Conservation (phyloP, 30 jellyfish, hydroid and myxozoan genomes). For the Cassiopea xamachana region DNA sequence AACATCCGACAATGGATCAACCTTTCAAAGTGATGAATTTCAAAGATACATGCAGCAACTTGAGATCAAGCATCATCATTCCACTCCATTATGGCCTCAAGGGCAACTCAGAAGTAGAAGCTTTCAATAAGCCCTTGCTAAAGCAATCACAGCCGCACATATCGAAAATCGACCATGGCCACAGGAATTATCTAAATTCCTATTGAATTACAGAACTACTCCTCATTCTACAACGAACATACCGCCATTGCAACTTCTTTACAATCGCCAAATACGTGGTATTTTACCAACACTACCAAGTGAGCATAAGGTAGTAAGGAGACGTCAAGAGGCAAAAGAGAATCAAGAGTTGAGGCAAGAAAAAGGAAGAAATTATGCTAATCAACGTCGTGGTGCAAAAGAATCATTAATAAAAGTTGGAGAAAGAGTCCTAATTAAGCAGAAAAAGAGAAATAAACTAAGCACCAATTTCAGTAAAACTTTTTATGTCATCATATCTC, state of each 20-base stretch:
- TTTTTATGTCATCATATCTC: neutral
- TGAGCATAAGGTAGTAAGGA: neutral
- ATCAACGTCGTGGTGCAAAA: neutral
- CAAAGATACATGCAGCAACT: slow-evolving; percentile 22
- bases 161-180: slow-evolving; percentile 30
- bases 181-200: slow-evolving; percentile 39
- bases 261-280: slow-evolving; percentile 27
- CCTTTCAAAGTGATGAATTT: slow-evolving; percentile 33
- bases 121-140: slow-evolving; percentile 60
- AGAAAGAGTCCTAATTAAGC: neutral
- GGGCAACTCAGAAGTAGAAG: slow-evolving; percentile 54
- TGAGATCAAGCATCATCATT: slow-evolving; percentile 5
- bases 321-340: slow-evolving; percentile 10
- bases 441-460: neutral
- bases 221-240: slow-evolving; percentile 47
- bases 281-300: slow-evolving; percentile 32
- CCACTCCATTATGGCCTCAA: slow-evolving; percentile 57
- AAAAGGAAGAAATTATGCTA: slow-evolving; percentile 14
- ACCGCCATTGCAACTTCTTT: slow-evolving; percentile 50
- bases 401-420: neutral
- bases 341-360: slow-evolving; percentile 5
- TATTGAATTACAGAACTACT: slow-evolving; percentile 42
- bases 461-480: neutral
- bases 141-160: slow-evolving; percentile 48
- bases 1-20: slow-evolving; percentile 60